Percentiles rank a stretch among this genome's conserved stretches.
Conservation (phyloP, 1,140 invertebrate species). For the Sinella curviseta region DNA sequence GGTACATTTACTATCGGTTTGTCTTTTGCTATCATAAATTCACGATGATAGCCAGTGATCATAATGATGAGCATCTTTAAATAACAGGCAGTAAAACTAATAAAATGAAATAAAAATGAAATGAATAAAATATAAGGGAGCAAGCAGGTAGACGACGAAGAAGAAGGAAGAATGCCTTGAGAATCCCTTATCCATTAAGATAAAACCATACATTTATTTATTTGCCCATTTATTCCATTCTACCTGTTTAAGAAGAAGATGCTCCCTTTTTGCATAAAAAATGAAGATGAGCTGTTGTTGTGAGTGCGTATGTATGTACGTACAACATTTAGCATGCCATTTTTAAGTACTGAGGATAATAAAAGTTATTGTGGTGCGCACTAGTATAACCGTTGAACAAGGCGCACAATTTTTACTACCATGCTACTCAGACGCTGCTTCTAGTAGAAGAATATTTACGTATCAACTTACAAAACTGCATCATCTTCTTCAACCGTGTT, state of each 20-base stretch:
- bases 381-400: too few relatives aligned
- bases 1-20: too few relatives aligned
- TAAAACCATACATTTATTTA: neutral
- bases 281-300: neutral
- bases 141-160: neutral
- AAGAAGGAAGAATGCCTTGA: slow-evolving; percentile 22
- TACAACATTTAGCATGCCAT: too few relatives aligned
- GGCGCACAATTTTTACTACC: too few relatives aligned
- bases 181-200: neutral
- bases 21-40: neutral
- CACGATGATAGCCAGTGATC: neutral
- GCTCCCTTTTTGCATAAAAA: slow-evolving; percentile 8
- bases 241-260: neutral
- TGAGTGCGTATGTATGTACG: neutral
- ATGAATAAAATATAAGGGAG: slow-evolving; percentile 4
- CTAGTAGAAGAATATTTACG: too few relatives aligned
- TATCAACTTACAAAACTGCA: too few relatives aligned
- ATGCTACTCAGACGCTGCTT: too few relatives aligned
- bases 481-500: too few relatives aligned
- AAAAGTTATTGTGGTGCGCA: too few relatives aligned
- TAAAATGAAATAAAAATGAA: slow-evolving; percentile 9
- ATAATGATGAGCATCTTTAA: neutral
- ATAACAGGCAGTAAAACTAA: neutral
- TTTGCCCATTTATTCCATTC: neutral
- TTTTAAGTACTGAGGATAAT: neutral